Conservation (phyloP, 1,140 invertebrate genomes). For the Anagrus nilaparvatae region DNA sequence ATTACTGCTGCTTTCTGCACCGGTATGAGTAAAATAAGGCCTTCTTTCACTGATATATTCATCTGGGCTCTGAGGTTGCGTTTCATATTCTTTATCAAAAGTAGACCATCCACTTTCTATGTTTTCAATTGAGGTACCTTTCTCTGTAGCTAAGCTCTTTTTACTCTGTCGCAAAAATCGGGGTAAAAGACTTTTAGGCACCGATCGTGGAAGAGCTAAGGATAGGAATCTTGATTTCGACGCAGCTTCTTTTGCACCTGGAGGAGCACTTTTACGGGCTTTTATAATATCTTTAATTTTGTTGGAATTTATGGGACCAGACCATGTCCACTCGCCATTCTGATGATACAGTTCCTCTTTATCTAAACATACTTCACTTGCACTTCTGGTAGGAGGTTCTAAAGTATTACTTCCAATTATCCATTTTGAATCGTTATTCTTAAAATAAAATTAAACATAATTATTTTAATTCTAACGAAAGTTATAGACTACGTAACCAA, state of each 20-base stretch:
- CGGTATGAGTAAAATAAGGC: slow-evolving; percentile 31
- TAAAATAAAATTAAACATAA: not conserved
- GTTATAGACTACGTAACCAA: not conserved
- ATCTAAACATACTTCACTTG: slow-evolving; percentile 38
- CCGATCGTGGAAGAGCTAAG: slow-evolving; percentile 29
- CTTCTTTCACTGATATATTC: not conserved
- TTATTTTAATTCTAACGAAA: not conserved
- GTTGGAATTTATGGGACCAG: slow-evolving; percentile 49
- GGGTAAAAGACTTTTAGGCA: slow-evolving; percentile 24
- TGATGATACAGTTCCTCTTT: slow-evolving; percentile 36
- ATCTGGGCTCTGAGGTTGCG: slow-evolving; percentile 9
- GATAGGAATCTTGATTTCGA: slow-evolving; percentile 29
- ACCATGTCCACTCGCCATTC: slow-evolving; percentile 56
- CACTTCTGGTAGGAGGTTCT: slow-evolving; percentile 39
- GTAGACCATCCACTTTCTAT: slow-evolving; percentile 12
- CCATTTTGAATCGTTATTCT: slow-evolving; percentile 36
- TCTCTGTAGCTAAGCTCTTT: slow-evolving; percentile 18
- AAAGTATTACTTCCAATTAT: slow-evolving; percentile 33
- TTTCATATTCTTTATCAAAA: not conserved
- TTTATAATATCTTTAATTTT: slow-evolving; percentile 47
- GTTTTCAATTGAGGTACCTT: slow-evolving; percentile 22
- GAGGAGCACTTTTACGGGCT: slow-evolving; percentile 24
- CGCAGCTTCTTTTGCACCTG: slow-evolving; percentile 19
- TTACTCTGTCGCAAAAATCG: slow-evolving; percentile 33
- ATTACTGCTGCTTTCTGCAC: slow-evolving; percentile 39